Evolutionary conservation across 1,140 invertebrate species (phyloP).

Genomic region (Neodiprion fabricii): DNA sequence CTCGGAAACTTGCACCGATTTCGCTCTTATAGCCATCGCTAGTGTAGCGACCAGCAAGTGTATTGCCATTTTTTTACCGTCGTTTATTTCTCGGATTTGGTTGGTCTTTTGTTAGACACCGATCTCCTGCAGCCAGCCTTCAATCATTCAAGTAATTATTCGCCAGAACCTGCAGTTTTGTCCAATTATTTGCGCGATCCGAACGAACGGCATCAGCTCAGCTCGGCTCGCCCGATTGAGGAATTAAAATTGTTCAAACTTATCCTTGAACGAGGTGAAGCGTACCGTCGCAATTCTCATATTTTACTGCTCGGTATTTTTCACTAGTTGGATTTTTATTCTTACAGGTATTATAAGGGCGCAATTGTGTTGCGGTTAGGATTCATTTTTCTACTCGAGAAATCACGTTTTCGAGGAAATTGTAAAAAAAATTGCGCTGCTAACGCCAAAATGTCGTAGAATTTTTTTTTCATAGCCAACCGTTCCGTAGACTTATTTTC

Average conservation of each 20-base stretch:
- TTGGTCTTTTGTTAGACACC: conserved; percentile 33
- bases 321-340: too few relatives aligned
- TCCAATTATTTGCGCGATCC: conserved; percentile 41
- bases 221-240: conserved; percentile 37
- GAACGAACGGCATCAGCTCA: conserved; percentile 14
- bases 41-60: neutral
- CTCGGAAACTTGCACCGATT: neutral
- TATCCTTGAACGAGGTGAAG: conserved; percentile 11
- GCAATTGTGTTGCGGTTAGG: too few relatives aligned
- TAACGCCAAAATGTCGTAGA: too few relatives aligned
- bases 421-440: too few relatives aligned
- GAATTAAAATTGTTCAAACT: conserved; percentile 50
- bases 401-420: too few relatives aligned
- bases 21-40: neutral
- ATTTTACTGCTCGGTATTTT: neutral
- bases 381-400: too few relatives aligned
- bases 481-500: too few relatives aligned
- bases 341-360: too few relatives aligned
- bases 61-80: conserved; percentile 28
- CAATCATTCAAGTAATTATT: conserved; percentile 42
- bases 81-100: conserved; percentile 38
- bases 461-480: too few relatives aligned
- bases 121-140: conserved; percentile 20
- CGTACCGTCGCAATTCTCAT: neutral
- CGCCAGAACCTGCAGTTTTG: conserved; percentile 37